A percentile compares a stretch with the other conserved stretches of the same genome.
Evolutionary conservation across 2,797 vertebrate genomes (phyloP).

Genomic region (Acipenser oxyrinchus): DNA sequence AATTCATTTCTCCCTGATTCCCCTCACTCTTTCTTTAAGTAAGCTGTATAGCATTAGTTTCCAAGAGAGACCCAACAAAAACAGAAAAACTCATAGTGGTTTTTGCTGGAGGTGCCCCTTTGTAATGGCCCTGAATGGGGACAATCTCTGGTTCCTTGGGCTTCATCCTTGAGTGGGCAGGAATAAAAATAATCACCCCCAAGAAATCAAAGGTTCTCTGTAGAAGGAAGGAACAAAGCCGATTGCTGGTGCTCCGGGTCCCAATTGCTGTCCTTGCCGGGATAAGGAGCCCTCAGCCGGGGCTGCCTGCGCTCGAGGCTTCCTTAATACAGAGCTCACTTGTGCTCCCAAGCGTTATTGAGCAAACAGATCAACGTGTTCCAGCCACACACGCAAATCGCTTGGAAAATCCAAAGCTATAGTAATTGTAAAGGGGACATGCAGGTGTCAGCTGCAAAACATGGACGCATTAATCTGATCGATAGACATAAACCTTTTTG

Average conservation of each 20-base stretch:
- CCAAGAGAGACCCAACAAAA: slow-evolving; percentile 46
- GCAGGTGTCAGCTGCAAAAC: slow-evolving; percentile 26
- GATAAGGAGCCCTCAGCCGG: slow-evolving; percentile 23
- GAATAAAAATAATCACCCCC: slow-evolving; percentile 86
- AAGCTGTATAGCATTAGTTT: slow-evolving; percentile 64
- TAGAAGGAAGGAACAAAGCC: slow-evolving; percentile 49
- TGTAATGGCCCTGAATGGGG: slow-evolving; percentile 64
- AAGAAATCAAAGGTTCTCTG: slow-evolving; percentile 84
- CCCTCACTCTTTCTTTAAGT: slow-evolving; percentile 55
- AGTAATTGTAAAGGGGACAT: slow-evolving; percentile 15
- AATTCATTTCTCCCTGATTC: slow-evolving; percentile 33
- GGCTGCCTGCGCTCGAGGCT: slow-evolving; percentile 14
- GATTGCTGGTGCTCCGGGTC: slow-evolving; percentile 29
- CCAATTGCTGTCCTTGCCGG: slow-evolving; percentile 29
- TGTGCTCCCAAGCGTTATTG: slow-evolving; percentile 42
- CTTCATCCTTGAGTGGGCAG: slow-evolving; percentile 85
- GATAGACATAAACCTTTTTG: background rate
- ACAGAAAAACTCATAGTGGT: slow-evolving; percentile 41
- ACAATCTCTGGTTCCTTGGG: slow-evolving; percentile 70
- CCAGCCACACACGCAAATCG: slow-evolving; percentile 18
- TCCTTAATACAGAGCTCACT: slow-evolving; percentile 53
- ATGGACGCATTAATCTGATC: slow-evolving; percentile 22
- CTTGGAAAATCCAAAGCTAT: slow-evolving; percentile 20
- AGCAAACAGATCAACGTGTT: slow-evolving; percentile 33
- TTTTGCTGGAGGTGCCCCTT: slow-evolving; percentile 53